Conservation (phyloP, 2,888 invertebrate genomes). For the Hirtodrosophila histrioides region DNA sequence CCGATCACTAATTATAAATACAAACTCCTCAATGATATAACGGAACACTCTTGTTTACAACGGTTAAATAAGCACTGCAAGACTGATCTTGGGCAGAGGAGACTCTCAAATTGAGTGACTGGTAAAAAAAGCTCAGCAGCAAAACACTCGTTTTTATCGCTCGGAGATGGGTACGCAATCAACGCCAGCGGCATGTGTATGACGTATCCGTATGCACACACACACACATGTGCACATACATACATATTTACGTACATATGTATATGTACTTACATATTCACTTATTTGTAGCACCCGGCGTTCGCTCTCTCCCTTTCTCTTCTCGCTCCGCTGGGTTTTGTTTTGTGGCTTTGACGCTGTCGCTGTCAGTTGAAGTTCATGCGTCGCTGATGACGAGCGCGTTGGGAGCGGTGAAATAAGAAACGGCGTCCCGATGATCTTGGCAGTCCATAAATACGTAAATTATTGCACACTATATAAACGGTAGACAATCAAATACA, state of each 20-base stretch:
- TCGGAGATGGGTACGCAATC: slow-evolving; percentile 9
- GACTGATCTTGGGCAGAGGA: slow-evolving; percentile 22
- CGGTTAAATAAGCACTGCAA: slow-evolving; percentile 29
- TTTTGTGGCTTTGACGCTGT: slow-evolving; percentile 28
- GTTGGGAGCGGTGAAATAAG: slow-evolving; percentile 25
- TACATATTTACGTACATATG: slow-evolving; percentile 17
- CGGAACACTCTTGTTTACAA: slow-evolving; percentile 25
- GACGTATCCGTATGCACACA: too few species aligned
- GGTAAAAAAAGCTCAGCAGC: neutral
- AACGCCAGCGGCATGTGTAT: too few species aligned
- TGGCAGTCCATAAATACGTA: slow-evolving; percentile 15
- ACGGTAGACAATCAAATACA: slow-evolving; percentile 1
- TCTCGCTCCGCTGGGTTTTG: slow-evolving; percentile 15
- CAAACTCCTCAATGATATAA: neutral
- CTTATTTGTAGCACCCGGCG: slow-evolving; percentile 21
- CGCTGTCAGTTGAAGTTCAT: slow-evolving; percentile 65
- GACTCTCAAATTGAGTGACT: slow-evolving; percentile 20
- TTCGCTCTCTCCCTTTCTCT: slow-evolving; percentile 25
- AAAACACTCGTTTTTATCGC: slow-evolving; percentile 38
- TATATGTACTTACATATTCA: slow-evolving; percentile 6
- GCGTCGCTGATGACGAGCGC: slow-evolving; percentile 62
- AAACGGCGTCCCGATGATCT: slow-evolving; percentile 41
- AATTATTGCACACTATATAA: slow-evolving; percentile 3
- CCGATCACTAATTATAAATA: slow-evolving; percentile 8
- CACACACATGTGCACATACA: slow-evolving; percentile 7